These are phyloP conservation scores for Acanthopagrus latus DNA, from an alignment of 2,797 vertebrate genomes.

Conservation along the genomic window DNA sequence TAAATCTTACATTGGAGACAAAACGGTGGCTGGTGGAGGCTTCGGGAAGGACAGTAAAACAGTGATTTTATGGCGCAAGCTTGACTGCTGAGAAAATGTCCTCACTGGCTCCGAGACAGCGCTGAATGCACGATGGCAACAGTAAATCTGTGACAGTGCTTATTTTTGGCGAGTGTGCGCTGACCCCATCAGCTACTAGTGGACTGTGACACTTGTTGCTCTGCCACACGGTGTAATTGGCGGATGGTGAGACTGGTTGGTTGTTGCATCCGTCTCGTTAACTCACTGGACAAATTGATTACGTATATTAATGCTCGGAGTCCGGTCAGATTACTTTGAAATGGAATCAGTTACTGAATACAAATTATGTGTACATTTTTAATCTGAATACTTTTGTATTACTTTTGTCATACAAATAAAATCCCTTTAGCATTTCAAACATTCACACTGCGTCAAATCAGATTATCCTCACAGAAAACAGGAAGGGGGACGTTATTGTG, in stretches of 20 bases:
- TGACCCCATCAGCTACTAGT: constrained; percentile 19
- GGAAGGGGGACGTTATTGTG: no score
- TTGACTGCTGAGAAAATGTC: constrained; percentile 56
- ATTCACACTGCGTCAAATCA: no score
- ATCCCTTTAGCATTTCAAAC: no score
- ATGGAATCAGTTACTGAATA: no score
- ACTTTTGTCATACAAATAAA: no score
- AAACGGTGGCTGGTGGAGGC: constrained; percentile 49
- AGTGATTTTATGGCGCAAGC: constrained; percentile 64
- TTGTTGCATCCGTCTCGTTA: neutral
- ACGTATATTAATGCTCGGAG: neutral
- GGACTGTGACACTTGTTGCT: constrained; percentile 43
- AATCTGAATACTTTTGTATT: no score
- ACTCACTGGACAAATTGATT: neutral
- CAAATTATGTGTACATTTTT: no score
- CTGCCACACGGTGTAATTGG: neutral
- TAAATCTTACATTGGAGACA: constrained; percentile 71
- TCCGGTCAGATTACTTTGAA: no score
- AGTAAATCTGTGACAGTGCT: constrained; percentile 41
- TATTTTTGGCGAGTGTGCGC: constrained; percentile 12
- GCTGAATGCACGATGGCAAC: constrained; percentile 44
- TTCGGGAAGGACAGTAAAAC: constrained; percentile 61
- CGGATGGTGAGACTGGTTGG: neutral
- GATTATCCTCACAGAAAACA: no score
- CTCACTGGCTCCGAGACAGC: constrained; percentile 44